phyloP scores from a whole-genome alignment of 2,888 invertebrate species.

The Diarsia mendica region DNA sequence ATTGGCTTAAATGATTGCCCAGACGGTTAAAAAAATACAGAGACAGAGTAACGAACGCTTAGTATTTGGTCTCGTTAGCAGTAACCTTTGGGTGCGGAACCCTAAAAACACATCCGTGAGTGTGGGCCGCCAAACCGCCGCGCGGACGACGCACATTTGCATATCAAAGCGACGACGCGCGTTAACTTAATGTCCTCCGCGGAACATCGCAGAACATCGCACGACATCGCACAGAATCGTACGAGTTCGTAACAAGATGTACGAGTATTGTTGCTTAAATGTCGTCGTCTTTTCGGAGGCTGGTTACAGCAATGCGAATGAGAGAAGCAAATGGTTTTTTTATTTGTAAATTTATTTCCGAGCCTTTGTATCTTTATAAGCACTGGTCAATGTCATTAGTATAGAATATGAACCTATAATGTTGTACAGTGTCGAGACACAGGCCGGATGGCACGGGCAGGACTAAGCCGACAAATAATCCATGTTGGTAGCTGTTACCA shows the following conservation, averaged over 20 bases:
- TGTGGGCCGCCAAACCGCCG: slow-evolving; percentile 2
- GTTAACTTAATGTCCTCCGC: slow-evolving; percentile 53
- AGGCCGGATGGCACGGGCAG: too few species aligned
- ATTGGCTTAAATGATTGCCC: not conserved
- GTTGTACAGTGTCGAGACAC: not conserved
- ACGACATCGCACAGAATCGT: slow-evolving; percentile 10
- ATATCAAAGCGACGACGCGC: slow-evolving; percentile 64
- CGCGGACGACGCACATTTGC: slow-evolving; percentile 50
- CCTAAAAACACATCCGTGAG: slow-evolving; percentile 49
- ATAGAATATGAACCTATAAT: not conserved
- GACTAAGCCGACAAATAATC: too few species aligned
- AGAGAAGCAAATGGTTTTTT: too few species aligned
- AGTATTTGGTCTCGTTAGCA: not conserved
- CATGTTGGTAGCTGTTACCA: too few species aligned
- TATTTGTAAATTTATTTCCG: not conserved
- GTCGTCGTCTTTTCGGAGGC: not conserved
- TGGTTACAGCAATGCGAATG: not conserved
- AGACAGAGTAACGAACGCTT: not conserved
- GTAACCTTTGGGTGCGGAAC: not conserved
- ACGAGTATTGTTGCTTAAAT: not conserved
- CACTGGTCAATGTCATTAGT: not conserved
- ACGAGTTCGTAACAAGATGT: not conserved
- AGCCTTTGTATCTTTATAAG: not conserved
- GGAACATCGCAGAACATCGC: slow-evolving; percentile 21
- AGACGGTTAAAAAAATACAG: not conserved